Percentiles rank a stretch among this genome's conserved stretches.
phyloP scores from a whole-genome alignment of 2,888 invertebrate genomes.

The Yponomeuta evonymella region DNA sequence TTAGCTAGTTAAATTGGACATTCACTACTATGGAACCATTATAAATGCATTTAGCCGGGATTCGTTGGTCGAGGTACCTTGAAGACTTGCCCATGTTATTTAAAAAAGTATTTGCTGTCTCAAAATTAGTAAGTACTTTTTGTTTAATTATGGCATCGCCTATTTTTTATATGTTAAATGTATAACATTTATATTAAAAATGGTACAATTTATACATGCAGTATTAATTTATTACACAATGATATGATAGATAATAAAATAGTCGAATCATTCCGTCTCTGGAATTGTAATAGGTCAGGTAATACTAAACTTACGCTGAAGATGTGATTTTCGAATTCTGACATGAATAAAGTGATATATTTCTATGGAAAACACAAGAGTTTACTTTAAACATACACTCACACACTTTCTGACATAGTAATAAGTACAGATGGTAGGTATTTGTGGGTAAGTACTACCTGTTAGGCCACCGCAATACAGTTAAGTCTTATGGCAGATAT shows the following conservation, averaged over 20 bases:
- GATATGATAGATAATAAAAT: conserved; percentile 21
- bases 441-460: no score
- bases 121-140: conserved; percentile 14
- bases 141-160: neutral
- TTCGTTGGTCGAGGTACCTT: conserved; percentile 16
- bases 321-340: conserved; percentile 25
- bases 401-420: conserved; percentile 5
- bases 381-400: neutral
- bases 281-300: neutral
- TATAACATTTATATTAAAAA: conserved; percentile 2
- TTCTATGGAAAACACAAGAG: conserved; percentile 36
- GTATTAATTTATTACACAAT: conserved; percentile 20
- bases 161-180: neutral
- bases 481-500: no score
- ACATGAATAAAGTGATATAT: conserved; percentile 64
- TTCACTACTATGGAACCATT: neutral
- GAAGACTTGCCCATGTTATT: neutral
- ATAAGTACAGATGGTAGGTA: no score
- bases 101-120: conserved; percentile 17
- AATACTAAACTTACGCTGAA: neutral
- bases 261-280: conserved; percentile 20
- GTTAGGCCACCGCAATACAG: no score
- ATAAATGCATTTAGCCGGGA: conserved; percentile 10
- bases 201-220: conserved; percentile 17
- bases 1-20: conserved; percentile 19